Conservation (phyloP, 2,797 vertebrate genomes). For the Rhadinocentrus ornatus region DNA sequence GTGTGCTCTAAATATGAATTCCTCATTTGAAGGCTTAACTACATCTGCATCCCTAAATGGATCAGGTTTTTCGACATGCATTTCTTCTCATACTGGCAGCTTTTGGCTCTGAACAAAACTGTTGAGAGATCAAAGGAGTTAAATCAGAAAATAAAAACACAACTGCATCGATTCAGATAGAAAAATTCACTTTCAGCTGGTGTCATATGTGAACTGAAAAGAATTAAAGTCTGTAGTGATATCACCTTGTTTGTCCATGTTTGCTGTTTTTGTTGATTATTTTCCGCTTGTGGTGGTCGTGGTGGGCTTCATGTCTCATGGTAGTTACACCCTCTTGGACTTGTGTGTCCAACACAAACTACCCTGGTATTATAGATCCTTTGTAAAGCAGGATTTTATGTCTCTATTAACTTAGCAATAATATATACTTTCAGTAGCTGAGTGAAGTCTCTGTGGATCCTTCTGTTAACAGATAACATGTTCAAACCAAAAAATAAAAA, state of each 20-base stretch:
- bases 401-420: too few relatives aligned
- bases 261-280: too few relatives aligned
- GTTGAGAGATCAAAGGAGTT: neutral
- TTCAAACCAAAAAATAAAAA: too few relatives aligned
- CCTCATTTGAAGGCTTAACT: constrained; percentile 22
- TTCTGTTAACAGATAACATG: too few relatives aligned
- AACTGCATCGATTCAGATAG: neutral
- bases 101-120: neutral
- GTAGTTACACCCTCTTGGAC: too few relatives aligned
- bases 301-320: neutral
- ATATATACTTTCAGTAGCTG: too few relatives aligned
- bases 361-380: too few relatives aligned
- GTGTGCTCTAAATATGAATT: constrained; percentile 16
- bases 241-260: neutral
- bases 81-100: neutral
- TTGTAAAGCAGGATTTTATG: too few relatives aligned
- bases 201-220: too few relatives aligned
- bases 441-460: too few relatives aligned
- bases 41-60: constrained; percentile 16
- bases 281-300: neutral
- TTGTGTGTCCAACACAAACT: too few relatives aligned
- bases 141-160: neutral
- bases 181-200: too few relatives aligned
- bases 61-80: neutral
- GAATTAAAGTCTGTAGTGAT: neutral